A percentile compares a stretch with the other conserved stretches of the same genome.
These are phyloP conservation scores for Uropsilus gracilis DNA, from an alignment of 2,113 vertebrate genomes.

Conservation along the genomic window DNA sequence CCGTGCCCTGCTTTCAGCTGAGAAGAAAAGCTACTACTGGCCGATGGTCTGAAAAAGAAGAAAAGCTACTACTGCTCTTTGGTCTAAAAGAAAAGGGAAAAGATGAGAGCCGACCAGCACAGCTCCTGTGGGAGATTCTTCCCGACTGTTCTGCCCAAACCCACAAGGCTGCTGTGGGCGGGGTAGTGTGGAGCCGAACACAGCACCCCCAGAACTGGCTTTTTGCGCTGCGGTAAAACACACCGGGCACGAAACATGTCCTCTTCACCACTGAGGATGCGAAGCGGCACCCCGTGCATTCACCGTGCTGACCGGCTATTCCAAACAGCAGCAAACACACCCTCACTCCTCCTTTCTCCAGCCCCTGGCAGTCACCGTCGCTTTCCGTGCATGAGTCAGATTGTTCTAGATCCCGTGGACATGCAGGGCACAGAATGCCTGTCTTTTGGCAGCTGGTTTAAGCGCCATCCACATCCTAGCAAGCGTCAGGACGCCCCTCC, in stretches of 20 bases:
- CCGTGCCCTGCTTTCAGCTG: neutral
- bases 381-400: too few species aligned
- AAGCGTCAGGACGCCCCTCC: neutral
- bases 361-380: too few species aligned
- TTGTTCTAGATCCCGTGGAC: neutral
- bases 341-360: neutral
- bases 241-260: neutral
- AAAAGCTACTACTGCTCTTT: slow-evolving; percentile 14
- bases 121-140: neutral
- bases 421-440: neutral
- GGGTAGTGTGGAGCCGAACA: neutral
- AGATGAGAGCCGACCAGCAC: neutral
- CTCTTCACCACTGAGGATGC: neutral
- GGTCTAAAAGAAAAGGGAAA: neutral
- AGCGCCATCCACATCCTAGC: neutral
- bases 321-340: neutral
- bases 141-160: neutral
- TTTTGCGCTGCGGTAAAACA: neutral
- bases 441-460: neutral
- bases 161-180: neutral
- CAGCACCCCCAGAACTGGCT: neutral
- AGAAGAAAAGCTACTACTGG: slow-evolving; percentile 26
- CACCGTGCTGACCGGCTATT: neutral
- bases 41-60: slow-evolving; percentile 19
- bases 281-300: neutral